Evolutionary conservation across 2,797 vertebrate genomes (phyloP), one percentile per base, ranked within the genome.

Genomic region (Cynopterus sphinx): DNA sequence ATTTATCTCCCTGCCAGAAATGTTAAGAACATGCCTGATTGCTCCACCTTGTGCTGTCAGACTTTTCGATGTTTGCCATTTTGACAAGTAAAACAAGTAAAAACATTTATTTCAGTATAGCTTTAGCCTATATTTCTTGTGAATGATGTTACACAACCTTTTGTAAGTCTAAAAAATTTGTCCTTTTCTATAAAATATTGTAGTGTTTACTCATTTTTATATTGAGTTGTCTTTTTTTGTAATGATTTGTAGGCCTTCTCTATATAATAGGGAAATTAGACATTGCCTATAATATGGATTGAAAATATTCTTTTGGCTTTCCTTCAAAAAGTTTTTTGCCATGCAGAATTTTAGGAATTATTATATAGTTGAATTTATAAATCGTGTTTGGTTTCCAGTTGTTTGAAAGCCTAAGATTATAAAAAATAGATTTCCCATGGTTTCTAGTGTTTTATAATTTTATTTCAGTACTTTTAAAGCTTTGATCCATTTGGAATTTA

Each of bases 401-500:
- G 16, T 81, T 96, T 96, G 65, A 92, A 70, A 82, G 31, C 43
- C 61, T 96, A 41, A 85, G 57, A 83, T 51, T 86, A 68, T 39
- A 19, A n/a, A 74, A 46, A 79, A 78, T 55, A 49, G 39, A 68
- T 55, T 55, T 41, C 39, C 70, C 24, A 26, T 83, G 19, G 16
- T 90, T 90, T 82, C 43, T 96, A 73, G 12, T 91, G 75, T 95
- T 93, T 94, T 71, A 78, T 91, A 24, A 5, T 41, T 63, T 89
- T 57, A 17, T 65, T 84, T 36, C 41, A 71, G 28, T 67, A 67
- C 43, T 73, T 51, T 93, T 90, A 84, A 81, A 92, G 9, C n/a
- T 95, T 96, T 75, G 17, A 88, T 79, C 26, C 78, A 41, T 95
- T 94, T 96, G 51, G 68, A 89, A 79, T 86, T 94, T 93, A 55